Evolutionary conservation across 2,113 vertebrate genomes (phyloP), one percentile per base, ranked within the genome.

Genomic region (Telmatochromis brachygnathus): DNA sequence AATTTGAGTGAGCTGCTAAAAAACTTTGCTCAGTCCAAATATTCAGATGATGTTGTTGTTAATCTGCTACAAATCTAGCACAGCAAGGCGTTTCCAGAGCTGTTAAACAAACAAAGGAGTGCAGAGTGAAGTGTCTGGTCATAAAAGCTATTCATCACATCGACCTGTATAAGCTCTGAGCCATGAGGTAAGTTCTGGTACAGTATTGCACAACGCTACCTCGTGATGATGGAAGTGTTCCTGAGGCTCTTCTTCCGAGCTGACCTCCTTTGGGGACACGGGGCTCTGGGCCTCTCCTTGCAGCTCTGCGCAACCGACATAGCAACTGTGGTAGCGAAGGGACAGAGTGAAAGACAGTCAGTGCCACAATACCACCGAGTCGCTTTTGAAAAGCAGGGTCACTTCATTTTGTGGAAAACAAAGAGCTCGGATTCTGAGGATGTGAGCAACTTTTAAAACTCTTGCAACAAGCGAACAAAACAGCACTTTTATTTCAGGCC

Each of bases 301-400:
- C 79, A 92, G 90, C 91, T 98, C 97, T 60, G 96, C 96, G 94
- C 97, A 97, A 94, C 94, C 96, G 10, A 97, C 97, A 96, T 93
- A 94, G 93, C 95, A 96, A 95, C 93, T 90, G 84, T 95, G 95
- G 93, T 96, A 93, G 97, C 98, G 97, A 79, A 1, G 17, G 83
- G 55, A 91, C 30, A 75, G 30, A 58, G 42, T 15, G 15, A 85
- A 83, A 73, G 21, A 35, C 8, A 47, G 2, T 19, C 12, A 49
- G 12, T 35, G 26, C 58, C n/a, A 88, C 49, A 51, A 8, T 3
- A 82, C 9, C 19, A 55, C 5, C n/a, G 5, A 47, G 47, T 55
- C 2, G 15, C 4, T 28, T 79, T 60, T 75, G 23, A 80, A 85
- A 21, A 60, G 15, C 5, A 33, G 4, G 37, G 45, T 79, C 49